phyloP scores from a whole-genome alignment of 2,888 invertebrate genomes.

The Lochmaea crataegi region DNA sequence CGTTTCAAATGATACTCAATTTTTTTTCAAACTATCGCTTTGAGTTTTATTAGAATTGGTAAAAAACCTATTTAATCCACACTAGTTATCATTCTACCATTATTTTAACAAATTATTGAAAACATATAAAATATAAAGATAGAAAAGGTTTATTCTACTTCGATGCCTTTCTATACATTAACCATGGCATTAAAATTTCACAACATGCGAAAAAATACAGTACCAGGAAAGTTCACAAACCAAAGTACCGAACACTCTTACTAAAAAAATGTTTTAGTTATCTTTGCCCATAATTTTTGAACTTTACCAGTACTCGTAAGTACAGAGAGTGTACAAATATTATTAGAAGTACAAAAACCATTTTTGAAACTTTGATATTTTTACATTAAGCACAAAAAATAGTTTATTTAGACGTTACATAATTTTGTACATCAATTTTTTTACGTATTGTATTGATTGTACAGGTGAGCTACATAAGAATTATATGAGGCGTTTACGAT shows the following conservation, averaged over 20 bases:
- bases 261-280: neutral
- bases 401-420: neutral
- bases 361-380: neutral
- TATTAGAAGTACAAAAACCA: slow-evolving; percentile 2
- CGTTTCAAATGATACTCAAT: too few species aligned
- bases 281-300: neutral
- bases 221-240: too few species aligned
- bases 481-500: neutral
- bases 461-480: slow-evolving; percentile 4
- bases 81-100: neutral
- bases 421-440: slow-evolving; percentile 16
- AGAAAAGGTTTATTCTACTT: neutral
- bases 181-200: neutral
- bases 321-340: neutral
- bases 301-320: neutral
- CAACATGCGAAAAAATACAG: slow-evolving; percentile 4
- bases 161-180: slow-evolving; percentile 7
- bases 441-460: slow-evolving; percentile 16
- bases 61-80: neutral
- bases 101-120: neutral
- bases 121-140: neutral
- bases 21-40: neutral
- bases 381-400: neutral
- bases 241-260: neutral
- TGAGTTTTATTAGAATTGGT: neutral